Conservation (phyloP, 2,888 invertebrate genomes). For the Melikaiella ostensackeni region DNA sequence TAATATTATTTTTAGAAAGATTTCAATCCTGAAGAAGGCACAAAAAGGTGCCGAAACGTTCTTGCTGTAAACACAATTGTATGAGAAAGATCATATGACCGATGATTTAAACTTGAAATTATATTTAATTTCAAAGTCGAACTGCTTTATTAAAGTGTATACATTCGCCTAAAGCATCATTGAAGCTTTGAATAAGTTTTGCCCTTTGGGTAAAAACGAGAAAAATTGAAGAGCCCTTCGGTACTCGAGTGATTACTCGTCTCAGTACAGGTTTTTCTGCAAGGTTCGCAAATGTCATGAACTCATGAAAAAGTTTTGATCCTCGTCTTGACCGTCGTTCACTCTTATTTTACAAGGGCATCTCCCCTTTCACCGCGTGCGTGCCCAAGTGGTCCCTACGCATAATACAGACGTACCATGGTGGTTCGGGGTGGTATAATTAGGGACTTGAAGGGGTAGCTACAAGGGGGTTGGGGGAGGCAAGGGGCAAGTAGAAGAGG, state of each 20-base stretch:
- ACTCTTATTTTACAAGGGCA: constrained; percentile 66
- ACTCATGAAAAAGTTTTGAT: constrained; percentile 60
- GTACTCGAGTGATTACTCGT: constrained; percentile 2
- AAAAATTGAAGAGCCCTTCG: not conserved
- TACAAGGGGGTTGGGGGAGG: constrained; percentile 54
- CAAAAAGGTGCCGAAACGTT: too few species aligned
- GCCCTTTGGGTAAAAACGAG: constrained; percentile 16
- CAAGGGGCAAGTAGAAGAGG: constrained; percentile 72
- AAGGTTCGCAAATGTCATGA: constrained; percentile 58
- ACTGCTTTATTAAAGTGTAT: too few species aligned
- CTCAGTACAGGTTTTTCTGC: constrained; percentile 23
- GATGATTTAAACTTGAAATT: too few species aligned
- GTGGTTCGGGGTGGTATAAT: constrained; percentile 71
- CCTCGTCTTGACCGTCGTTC: constrained; percentile 71
- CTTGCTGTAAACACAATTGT: too few species aligned
- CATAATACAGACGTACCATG: constrained; percentile 73
- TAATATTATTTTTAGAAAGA: too few species aligned
- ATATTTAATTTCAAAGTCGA: too few species aligned
- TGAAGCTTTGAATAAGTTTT: not conserved
- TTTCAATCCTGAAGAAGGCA: too few species aligned
- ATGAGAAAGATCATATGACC: too few species aligned
- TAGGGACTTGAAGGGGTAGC: constrained; percentile 75
- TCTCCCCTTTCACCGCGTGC: constrained; percentile 71
- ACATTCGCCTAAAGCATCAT: too few species aligned
- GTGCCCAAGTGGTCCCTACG: constrained; percentile 76